Evolutionary conservation across 1,140 invertebrate species (phyloP), one percentile per base, ranked within the genome.

Genomic region (Hirudo medicinalis): DNA sequence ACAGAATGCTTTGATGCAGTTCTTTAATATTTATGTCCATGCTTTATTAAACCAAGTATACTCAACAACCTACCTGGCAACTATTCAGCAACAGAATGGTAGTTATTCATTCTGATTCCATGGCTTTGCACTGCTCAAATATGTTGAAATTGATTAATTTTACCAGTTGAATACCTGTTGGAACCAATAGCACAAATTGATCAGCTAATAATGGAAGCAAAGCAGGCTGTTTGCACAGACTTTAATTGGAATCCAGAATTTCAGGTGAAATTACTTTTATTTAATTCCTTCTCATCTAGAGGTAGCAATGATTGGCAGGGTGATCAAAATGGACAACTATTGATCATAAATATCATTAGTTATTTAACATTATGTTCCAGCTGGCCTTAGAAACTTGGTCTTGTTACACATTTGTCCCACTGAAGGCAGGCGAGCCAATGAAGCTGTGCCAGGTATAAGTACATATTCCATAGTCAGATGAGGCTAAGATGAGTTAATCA

Each of bases 61-160:
- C 49, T 36, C 43, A 6, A n/a, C 36, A 11, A 25, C 29, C 19
- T 70, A 70, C 29, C 15, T 70, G 36, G n/a, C 43, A 40, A 49
- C 69, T 22, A 53, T 70, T 70, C 69, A 70, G n/a, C 32, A 70
- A 54, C 69, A 70, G 22, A 70, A 70, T 49, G 36, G 69, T 70
- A 22, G 25, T 20, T 49, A 49, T 9, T 25, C 49, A n/a, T 29
- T 63, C 11, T 1, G 17, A 22, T 63, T 22, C 8, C 2, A 13
- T 11, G 19, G 1, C 22, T 15, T 49, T 53, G 22, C 53, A 70
- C 22, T 5, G 8, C 20, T 20, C 25, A 25, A 13, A 54, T 49
- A 40, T 49, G 19, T 53, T 53, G 2, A 53, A 27, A 43, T 49
- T 54, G 15, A 49, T 49, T 53, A 53, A 40, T 6, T 4, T 22